phyloP scores from a whole-genome alignment of 2,797 vertebrate species.

The Mormyrops boulengeri region DNA sequence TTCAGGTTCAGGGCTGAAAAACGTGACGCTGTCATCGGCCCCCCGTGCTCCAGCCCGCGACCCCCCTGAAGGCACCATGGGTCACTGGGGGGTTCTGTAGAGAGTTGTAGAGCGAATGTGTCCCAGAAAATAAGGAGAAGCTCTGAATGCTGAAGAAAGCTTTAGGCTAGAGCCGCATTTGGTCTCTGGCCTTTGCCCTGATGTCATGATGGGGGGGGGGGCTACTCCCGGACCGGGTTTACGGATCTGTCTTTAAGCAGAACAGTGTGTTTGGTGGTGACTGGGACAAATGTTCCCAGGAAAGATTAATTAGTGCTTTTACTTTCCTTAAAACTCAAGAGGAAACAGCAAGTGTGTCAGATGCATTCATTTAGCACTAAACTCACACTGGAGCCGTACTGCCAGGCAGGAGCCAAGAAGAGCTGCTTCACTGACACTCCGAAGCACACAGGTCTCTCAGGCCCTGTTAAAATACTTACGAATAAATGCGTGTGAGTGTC shows the following conservation, averaged over 20 bases:
- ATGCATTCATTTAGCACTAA: neutral
- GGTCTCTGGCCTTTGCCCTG: conserved; percentile 8
- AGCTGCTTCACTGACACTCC: neutral
- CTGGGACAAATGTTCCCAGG: conserved; percentile 12
- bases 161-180: conserved; percentile 18
- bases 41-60: neutral
- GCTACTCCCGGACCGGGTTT: neutral
- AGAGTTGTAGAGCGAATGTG: neutral
- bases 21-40: conserved; percentile 8
- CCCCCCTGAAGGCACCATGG: neutral
- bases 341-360: neutral
- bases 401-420: neutral
- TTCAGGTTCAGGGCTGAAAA: neutral
- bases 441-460: neutral
- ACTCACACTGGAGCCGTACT: neutral
- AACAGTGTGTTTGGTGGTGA: neutral
- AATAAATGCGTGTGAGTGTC: neutral
- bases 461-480: neutral
- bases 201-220: neutral
- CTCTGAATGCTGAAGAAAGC: neutral
- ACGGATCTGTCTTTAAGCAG: neutral
- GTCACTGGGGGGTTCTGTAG: neutral
- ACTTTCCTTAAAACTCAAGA: neutral
- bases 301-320: conserved; percentile 19
- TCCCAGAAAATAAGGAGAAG: neutral